A percentile compares a stretch with the other conserved stretches of the same genome.
These are phyloP conservation scores for Recurvirostra avosetta DNA, from an alignment of 2,113 vertebrate genomes.

Conservation along the genomic window DNA sequence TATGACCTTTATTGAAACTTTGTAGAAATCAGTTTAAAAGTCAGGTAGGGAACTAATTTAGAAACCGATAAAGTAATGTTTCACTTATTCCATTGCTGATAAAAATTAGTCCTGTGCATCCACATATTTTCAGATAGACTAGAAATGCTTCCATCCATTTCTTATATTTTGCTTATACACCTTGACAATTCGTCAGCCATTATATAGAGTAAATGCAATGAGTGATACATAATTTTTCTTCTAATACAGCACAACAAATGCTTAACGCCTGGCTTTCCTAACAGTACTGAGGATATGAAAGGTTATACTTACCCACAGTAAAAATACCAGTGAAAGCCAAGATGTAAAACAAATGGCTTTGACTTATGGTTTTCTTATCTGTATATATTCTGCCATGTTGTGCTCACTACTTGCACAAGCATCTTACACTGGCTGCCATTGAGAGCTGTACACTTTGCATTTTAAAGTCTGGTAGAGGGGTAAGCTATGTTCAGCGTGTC, in stretches of 20 bases:
- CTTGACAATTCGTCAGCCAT: not conserved
- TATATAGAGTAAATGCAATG: not conserved
- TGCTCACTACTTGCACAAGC: not conserved
- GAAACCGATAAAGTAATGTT: not conserved
- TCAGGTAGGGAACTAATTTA: not conserved
- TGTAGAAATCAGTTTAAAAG: not conserved
- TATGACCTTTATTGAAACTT: not conserved
- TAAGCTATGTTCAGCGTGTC: not conserved
- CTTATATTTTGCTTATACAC: not conserved
- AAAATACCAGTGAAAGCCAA: not conserved
- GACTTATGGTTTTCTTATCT: not conserved
- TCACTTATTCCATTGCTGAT: not conserved
- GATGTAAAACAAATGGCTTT: not conserved
- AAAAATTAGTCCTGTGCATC: not conserved
- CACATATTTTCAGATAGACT: not conserved
- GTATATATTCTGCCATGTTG: not conserved
- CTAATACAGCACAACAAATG: not conserved
- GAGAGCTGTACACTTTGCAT: not conserved
- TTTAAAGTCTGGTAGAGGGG: not conserved
- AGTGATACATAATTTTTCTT: not conserved
- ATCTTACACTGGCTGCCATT: not conserved
- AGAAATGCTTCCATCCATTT: not conserved
- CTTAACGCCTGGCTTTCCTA: not conserved
- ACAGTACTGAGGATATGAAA: not conserved
- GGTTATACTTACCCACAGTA: not conserved